Evolutionary conservation across 1,140 invertebrate species (phyloP), one percentile per base, ranked within the genome.

Genomic region (Mactra quadrangularis): DNA sequence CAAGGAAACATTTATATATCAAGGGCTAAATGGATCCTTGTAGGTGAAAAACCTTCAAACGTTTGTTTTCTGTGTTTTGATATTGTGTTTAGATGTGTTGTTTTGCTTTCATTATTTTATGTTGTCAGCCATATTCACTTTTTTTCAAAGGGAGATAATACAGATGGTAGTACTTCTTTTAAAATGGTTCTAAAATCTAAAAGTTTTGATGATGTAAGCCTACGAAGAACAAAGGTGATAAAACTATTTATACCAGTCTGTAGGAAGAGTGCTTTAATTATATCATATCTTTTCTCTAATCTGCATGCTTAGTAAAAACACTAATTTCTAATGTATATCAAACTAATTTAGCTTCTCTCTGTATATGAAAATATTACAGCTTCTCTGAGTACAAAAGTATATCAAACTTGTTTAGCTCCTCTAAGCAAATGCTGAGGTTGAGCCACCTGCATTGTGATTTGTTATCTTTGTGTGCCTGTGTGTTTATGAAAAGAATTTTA

Each of bases 121-220:
- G n/a, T 7, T 22, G 4, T n/a, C n/a, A 29, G n/a, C n/a, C 6
- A 22, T 9, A 4, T 9, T 7, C 4, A 57, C 53, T 57, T 55
- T 45, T 72, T 57, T 59, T 57, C 52, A 62, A 47, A 76, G 72
- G 57, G 72, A 9, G 60, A n/a, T n/a, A 31, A 31, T 19, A 55
- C 35, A 4, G 41, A 3, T n/a, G 72, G 72, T 0, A 6, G 19
- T 47, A 33, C 31, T 22, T 35, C 60, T 59, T 59, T 60, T 45
- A 59, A 38, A 62, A 62, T 76, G 72, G 38, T 76, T 13, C 38
- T 76, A 62, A 76, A 76, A 25, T 76, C 72, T 33, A 76, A 76
- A 59, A 76, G 72, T 60, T 60, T 76, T 60, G 72, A 76, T 60
- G 57, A 50, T 59, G 22, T 17, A 38, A 19, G 1, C 17, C n/a